These are phyloP conservation scores for Neuroterus valhalla DNA, from an alignment of 1,140 invertebrate genomes.

Conservation along the genomic window DNA sequence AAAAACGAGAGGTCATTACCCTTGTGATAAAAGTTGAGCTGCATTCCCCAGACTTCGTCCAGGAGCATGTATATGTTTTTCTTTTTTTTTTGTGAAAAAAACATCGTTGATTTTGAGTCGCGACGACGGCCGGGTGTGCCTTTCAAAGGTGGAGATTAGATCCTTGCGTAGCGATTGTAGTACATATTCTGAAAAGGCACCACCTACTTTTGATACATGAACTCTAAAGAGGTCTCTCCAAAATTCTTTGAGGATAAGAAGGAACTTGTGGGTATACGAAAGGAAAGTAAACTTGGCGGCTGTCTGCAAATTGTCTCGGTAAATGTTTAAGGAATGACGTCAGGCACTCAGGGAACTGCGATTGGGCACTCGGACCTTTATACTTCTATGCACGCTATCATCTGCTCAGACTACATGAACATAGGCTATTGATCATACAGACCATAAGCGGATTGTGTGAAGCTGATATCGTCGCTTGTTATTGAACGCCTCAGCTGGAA, in stretches of 20 bases:
- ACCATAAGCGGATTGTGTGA: neutral
- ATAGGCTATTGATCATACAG: slow-evolving; percentile 16
- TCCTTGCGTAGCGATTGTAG: no score
- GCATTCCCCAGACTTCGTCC: no score
- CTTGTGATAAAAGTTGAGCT: no score
- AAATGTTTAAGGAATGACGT: slow-evolving; percentile 65
- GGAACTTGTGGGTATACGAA: slow-evolving; percentile 25
- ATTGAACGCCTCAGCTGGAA: neutral
- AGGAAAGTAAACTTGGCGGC: slow-evolving; percentile 29
- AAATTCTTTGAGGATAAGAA: slow-evolving; percentile 31
- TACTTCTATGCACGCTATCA: slow-evolving; percentile 20
- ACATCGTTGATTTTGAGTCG: no score
- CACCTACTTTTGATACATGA: neutral
- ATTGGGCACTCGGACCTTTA: slow-evolving; percentile 20
- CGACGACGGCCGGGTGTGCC: no score
- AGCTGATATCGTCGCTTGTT: neutral
- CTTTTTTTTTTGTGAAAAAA: no score
- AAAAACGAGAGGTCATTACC: no score
- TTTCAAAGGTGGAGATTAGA: no score
- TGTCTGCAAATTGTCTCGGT: slow-evolving; percentile 48
- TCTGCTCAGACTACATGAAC: neutral
- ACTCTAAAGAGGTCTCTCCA: neutral
- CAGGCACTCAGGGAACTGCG: slow-evolving; percentile 40
- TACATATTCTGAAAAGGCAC: no score
- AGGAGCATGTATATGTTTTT: no score